These are phyloP conservation scores for Xiphophorus birchmanni DNA, from an alignment of 2,797 vertebrate species.

Conservation along the genomic window DNA sequence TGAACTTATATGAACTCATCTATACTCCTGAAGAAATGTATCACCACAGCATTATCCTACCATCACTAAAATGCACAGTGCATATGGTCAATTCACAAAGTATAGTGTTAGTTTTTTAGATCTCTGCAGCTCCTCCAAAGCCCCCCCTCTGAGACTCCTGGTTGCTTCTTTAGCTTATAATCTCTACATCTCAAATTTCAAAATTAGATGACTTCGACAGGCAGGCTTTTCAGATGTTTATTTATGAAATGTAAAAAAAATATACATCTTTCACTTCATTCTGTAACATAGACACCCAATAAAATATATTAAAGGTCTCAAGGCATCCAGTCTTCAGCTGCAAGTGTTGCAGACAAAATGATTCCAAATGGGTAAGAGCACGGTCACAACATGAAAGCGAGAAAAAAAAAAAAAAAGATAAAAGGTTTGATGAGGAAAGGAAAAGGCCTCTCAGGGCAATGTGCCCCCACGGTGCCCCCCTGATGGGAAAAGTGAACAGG, in stretches of 20 bases:
- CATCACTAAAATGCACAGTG: background rate
- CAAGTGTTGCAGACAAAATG: background rate
- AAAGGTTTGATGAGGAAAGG: constrained; percentile 25
- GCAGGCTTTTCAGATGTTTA: background rate
- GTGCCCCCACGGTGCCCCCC: constrained; percentile 15
- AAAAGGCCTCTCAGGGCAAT: constrained; percentile 18
- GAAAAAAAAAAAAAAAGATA: background rate
- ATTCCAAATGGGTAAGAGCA: constrained; percentile 6
- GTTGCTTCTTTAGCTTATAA: background rate
- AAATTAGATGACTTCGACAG: background rate
- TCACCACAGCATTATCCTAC: background rate
- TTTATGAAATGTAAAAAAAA: background rate
- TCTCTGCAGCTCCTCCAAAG: background rate
- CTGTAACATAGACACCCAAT: background rate
- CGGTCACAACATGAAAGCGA: constrained; percentile 26
- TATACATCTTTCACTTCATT: background rate
- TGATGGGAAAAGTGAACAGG: constrained; percentile 58
- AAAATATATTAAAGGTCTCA: constrained; percentile 1
- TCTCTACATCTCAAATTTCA: background rate
- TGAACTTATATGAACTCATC: no score
- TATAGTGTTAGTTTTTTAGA: background rate
- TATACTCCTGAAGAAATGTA: background rate
- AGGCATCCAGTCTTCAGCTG: background rate
- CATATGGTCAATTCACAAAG: background rate
- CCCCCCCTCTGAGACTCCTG: background rate